Evolutionary conservation across 2,888 invertebrate species (phyloP), one percentile per base, ranked within the genome.

Genomic region (Congeria kusceri): DNA sequence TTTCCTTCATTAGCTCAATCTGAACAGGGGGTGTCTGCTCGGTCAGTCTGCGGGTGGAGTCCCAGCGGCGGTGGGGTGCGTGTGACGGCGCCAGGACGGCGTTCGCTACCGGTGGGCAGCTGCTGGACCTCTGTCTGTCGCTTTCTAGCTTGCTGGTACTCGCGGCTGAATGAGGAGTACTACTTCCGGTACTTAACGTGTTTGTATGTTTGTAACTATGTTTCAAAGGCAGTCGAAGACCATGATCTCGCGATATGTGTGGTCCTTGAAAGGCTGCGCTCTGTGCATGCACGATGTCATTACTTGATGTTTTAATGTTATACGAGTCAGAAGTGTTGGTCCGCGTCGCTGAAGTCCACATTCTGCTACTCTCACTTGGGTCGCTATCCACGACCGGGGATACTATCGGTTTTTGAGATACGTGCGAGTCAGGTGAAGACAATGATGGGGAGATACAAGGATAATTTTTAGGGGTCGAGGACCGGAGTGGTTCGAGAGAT

Each of bases 201-300:
- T 25, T 20, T 46, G 65, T 64, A 18, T 80, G 76, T 58, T 80
- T 80, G 49, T 80, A 80, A 15, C 80, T 76, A 20, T 80, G 80
- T 47, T 80, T 80, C 3, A 80, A 57, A 4, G 80, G 80, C 59
- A 80, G 73, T 68, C 80, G 49, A 28, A 76, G 80, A 25, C 80
- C 72, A 39, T 39, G 39, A 11, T 39, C 39, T 39, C 39, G 3
- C 9, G 39, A 39, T 11, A 3, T 39, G 11, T 39, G 39, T 7
- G 39, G 15, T 39, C 39, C 39, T 39, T 39, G 39, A 39, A 39
- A 39, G 13, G 11, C 39, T 39, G 15, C 39, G 1, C 68, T 62
- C 32, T 79, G 64, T 53, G 63, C 63, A 11, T 71, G 75, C 27
- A 67, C 59, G 46, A 53, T 39, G 20, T 20, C 53, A 53, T 20